Percentiles rank a stretch among this genome's conserved stretches.
phyloP scores from a whole-genome alignment of 2,888 invertebrate species.

The Aphodius granarius region DNA sequence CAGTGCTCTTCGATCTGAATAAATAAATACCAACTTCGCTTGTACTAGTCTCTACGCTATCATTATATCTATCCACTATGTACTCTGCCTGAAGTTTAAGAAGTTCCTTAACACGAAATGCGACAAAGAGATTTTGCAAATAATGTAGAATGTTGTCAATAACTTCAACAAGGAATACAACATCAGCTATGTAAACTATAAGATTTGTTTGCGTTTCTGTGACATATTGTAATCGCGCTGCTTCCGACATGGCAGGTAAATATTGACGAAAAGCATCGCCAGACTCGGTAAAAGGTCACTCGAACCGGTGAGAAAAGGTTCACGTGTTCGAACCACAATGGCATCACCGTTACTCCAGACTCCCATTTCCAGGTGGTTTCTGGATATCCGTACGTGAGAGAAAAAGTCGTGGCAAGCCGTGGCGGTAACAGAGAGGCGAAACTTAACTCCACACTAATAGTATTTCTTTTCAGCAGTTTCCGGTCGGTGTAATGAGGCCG shows the following conservation, averaged over 20 bases:
- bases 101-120: too few species aligned
- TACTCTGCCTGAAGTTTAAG: too few species aligned
- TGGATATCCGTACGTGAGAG: neutral
- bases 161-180: neutral
- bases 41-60: too few species aligned
- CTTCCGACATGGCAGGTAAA: neutral
- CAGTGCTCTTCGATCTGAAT: neutral
- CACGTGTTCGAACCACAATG: neutral
- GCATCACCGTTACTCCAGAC: neutral
- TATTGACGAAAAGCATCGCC: neutral
- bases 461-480: slow-evolving; percentile 49
- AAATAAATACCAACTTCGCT: neutral
- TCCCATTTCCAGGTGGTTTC: neutral
- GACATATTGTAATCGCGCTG: neutral
- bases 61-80: too few species aligned
- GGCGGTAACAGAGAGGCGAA: slow-evolving; percentile 33
- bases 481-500: slow-evolving; percentile 45
- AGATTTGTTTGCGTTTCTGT: neutral
- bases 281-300: neutral
- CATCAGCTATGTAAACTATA: neutral
- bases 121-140: too few species aligned
- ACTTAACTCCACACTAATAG: slow-evolving; percentile 42
- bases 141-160: neutral
- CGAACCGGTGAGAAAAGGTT: neutral
- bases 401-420: slow-evolving; percentile 29